Percentiles rank a stretch among this genome's conserved stretches.
Conservation (phyloP, 2,113 vertebrate species). For the Plotosus lineatus region DNA sequence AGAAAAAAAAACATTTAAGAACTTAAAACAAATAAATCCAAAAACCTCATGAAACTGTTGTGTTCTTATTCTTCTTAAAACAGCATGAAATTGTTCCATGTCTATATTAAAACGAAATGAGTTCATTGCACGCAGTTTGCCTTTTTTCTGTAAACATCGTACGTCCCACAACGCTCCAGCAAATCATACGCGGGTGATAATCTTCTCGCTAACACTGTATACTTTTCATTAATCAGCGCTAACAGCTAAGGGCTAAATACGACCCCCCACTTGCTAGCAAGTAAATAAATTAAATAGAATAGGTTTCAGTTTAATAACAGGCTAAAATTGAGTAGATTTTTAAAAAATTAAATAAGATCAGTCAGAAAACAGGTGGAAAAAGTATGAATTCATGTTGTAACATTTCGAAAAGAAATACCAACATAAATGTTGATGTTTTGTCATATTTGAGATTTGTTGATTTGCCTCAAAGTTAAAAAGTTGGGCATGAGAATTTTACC, state of each 20-base stretch:
- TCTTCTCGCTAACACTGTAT: background rate
- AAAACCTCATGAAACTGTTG: conserved; percentile 62
- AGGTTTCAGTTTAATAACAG: too few relatives aligned
- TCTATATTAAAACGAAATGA: background rate
- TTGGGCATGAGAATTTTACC: background rate
- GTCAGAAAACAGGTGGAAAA: too few relatives aligned
- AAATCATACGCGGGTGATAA: background rate
- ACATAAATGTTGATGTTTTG: too few relatives aligned
- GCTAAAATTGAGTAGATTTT: too few relatives aligned
- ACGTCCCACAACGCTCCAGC: background rate
- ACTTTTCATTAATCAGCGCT: background rate
- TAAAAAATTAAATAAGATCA: background rate
- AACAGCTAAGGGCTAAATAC: too few relatives aligned
- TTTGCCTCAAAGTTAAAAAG: too few relatives aligned
- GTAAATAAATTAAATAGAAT: too few relatives aligned
- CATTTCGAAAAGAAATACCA: too few relatives aligned
- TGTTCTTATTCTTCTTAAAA: background rate
- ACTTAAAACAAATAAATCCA: conserved; percentile 68
- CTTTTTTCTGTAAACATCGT: background rate
- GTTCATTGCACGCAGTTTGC: background rate
- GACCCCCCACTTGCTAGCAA: too few relatives aligned
- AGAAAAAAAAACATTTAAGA: conserved; percentile 74
- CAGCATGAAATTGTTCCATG: background rate
- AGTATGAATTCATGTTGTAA: too few relatives aligned
- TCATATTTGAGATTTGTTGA: too few relatives aligned